phyloP scores from a whole-genome alignment of 1,140 invertebrate genomes.

The Contarinia nasturtii region DNA sequence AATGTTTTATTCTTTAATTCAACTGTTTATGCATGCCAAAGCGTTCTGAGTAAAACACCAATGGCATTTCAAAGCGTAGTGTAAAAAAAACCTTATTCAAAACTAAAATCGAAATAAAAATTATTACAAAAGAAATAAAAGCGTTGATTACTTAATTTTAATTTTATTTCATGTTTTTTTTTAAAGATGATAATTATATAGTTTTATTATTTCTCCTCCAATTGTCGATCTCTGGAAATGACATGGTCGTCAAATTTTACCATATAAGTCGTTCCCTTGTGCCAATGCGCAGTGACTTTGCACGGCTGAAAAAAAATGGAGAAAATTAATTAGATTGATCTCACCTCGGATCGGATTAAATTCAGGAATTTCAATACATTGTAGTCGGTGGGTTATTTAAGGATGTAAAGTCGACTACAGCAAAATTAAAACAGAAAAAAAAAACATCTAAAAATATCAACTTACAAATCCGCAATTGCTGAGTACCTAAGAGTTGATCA shows the following conservation, averaged over 20 bases:
- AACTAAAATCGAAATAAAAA: neutral
- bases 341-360: no score
- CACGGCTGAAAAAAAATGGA: conserved; percentile 72
- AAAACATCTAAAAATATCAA: conserved; percentile 9
- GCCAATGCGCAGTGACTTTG: conserved; percentile 95
- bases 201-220: conserved; percentile 58
- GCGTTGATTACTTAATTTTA: neutral
- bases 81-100: neutral
- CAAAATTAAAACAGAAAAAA: neutral
- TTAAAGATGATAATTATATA: no score
- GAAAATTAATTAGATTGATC: conserved; percentile 7
- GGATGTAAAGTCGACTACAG: neutral
- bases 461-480: conserved; percentile 94
- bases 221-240: conserved; percentile 76
- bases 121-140: neutral
- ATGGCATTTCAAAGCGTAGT: neutral
- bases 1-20: neutral
- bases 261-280: conserved; percentile 98
- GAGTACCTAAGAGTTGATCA: no score
- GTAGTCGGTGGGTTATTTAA: no score
- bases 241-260: conserved; percentile 95
- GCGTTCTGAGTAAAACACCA: no score
- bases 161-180: neutral
- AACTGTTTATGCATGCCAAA: no score
- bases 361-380: no score